Evolutionary conservation across 2,888 invertebrate species (phyloP), one percentile per base, ranked within the genome.

Genomic region (Drosophila vallismaia): DNA sequence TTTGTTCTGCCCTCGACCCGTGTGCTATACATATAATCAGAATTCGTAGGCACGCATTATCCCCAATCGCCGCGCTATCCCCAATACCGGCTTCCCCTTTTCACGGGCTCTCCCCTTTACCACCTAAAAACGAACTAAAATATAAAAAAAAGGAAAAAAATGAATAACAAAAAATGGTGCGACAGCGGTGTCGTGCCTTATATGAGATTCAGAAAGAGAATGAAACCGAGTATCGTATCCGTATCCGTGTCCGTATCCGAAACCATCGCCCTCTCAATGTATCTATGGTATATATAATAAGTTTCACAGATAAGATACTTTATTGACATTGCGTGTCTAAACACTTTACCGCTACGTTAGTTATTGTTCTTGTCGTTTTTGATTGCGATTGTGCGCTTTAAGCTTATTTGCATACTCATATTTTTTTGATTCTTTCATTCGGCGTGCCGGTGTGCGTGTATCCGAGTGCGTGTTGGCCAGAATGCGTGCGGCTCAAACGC

Each of bases 261-360:
- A 67, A 67, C 81, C 81, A 80, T 80, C 82, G 79, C 66, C 78
- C 76, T 69, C 72, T 54, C 36, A 42, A 19, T 42, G 19, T 42
- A 19, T 14, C 40, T 52, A 55, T n/a, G n/a, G n/a, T n/a, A n/a
- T 42, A 66, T 51, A 19, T 19, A 19, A 19, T 19, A 26, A 53
- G 73, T 59, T 58, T 29, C 51, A 29, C 63, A 88, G 85, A 85
- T 85, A 88, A 85, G 85, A 88, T 80, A 88, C 88, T 86, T 86
- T 85, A 85, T 85, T 85, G 85, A 86, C 86, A 83, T 85, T 85
- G 85, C 85, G 85, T 85, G 85, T 86, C 88, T 87, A 81, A 85
- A 87, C 88, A 85, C 86, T 87, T 85, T 85, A 85, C 88, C 87
- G 86, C 83, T 85, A 75, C 55, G 63, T 54, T 63, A 63, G 71